phyloP scores from a whole-genome alignment of 2,113 vertebrate species.

The Prochilodus magdalenae region DNA sequence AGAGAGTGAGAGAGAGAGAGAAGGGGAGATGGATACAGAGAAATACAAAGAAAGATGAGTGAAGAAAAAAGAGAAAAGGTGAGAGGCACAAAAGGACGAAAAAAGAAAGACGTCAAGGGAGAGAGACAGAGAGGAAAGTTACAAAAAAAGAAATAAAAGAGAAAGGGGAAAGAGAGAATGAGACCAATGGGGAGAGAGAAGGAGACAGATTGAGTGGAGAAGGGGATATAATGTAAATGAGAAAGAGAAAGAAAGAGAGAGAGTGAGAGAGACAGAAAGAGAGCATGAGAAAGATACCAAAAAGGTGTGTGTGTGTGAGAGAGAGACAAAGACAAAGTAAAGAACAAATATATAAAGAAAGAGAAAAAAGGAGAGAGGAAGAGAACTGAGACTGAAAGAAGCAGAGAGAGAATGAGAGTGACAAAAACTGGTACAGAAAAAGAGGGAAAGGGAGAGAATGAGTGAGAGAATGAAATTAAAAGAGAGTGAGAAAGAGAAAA shows the following conservation, averaged over 20 bases:
- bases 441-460: background rate
- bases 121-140: background rate
- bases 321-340: background rate
- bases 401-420: background rate
- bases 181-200: background rate
- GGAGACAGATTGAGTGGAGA: background rate
- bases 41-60: too few relatives aligned
- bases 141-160: background rate
- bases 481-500: background rate
- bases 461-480: too few relatives aligned
- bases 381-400: conserved; percentile 22
- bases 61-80: background rate
- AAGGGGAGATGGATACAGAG: too few relatives aligned
- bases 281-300: background rate
- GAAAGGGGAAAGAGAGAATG: background rate
- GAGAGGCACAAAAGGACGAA: background rate
- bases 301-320: background rate
- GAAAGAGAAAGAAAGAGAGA: too few relatives aligned
- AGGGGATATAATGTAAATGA: background rate
- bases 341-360: background rate
- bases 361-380: conserved; percentile 28
- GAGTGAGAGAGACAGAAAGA: background rate
- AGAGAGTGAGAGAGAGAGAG: background rate
- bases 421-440: background rate
- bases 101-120: background rate